Base-by-base conservation (phyloP, 1,140 invertebrate species). In the Drosophila paulistorum region DNA sequence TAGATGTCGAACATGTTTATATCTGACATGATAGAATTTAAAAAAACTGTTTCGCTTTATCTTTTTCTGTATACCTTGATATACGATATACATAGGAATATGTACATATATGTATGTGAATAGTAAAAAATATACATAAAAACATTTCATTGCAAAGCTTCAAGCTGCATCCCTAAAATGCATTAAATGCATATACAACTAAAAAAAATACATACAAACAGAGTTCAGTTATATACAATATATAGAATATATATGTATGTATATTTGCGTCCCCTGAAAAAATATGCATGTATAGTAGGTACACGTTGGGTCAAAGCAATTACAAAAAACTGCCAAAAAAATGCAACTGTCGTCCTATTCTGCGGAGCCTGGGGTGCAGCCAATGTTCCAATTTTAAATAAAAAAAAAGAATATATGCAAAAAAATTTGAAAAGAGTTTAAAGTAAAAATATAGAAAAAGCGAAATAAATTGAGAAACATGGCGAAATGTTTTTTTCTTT, bases 271-370 rank as follows among this genome's bases (percentile, higher is more conserved):
- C 13, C 1, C 23, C 76, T 70, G 71, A 78, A 72, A 83, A 76
- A 65, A 64, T 62, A 75, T 60, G 42, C 60, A 62, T 42, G 45
- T 51, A 51, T 51, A 51, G 45, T 39, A 39, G 3, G 17, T 51
- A 23, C 45, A 48, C 20, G 70, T 45, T 41, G 84, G 83, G 84
- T 89, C 84, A 89, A 87, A 83, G 74, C 80, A 89, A 84, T 89
- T 81, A 84, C 71, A 89, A 89, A 80, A 66, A 79, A 59, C 17
- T 37, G 41, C 48, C n/a, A n/a, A 48, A 73, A 79, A 65, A 48
- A 71, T 70, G 48, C 20, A 67, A 51, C 65, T 54, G 76, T 51
- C 45, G 17, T 23, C 45, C 45, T 62, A 71, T 71, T 57, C 74
- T 71, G 45, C 5, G 5, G 5, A 30, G 30, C 30, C 68, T 54